Conservation (phyloP, 2,113 vertebrate genomes). For the Climacteris rufus region DNA sequence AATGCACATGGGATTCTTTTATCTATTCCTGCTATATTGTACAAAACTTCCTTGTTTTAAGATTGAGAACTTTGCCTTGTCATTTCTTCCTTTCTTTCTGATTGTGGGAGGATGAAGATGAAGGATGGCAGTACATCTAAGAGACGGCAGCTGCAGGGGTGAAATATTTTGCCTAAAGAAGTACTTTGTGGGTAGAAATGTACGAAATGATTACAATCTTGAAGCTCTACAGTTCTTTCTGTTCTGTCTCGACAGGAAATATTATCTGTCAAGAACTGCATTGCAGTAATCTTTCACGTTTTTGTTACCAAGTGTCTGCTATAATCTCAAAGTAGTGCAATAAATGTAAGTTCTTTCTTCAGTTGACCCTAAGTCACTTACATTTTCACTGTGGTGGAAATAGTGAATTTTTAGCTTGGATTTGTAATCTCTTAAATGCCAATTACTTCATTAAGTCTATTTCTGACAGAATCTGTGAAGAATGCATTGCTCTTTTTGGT, state of each 20-base stretch:
- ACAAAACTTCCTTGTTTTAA: background rate
- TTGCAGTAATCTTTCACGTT: background rate
- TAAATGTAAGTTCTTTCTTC: background rate
- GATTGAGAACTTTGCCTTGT: slow-evolving; percentile 9
- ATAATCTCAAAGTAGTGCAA: background rate
- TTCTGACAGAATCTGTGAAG: background rate
- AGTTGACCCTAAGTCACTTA: background rate
- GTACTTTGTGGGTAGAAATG: slow-evolving; percentile 15
- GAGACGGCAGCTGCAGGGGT: slow-evolving; percentile 47
- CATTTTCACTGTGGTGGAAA: background rate
- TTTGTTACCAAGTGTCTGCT: slow-evolving; percentile 8
- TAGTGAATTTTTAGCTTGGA: background rate
- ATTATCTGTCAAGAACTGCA: slow-evolving; percentile 27
- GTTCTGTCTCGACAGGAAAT: slow-evolving; percentile 25
- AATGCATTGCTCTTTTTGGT: background rate
- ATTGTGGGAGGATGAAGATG: slow-evolving; percentile 37
- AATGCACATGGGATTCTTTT: background rate
- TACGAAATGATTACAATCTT: slow-evolving; percentile 2
- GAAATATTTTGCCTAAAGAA: slow-evolving; percentile 59
- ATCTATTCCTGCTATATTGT: background rate
- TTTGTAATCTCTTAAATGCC: background rate
- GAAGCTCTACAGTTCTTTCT: slow-evolving; percentile 30
- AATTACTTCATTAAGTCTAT: background rate
- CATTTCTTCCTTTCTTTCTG: background rate
- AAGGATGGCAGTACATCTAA: slow-evolving; percentile 41